Conservation (phyloP, 53 echinoderm and acorn worm species). For the Crossaster papposus region DNA sequence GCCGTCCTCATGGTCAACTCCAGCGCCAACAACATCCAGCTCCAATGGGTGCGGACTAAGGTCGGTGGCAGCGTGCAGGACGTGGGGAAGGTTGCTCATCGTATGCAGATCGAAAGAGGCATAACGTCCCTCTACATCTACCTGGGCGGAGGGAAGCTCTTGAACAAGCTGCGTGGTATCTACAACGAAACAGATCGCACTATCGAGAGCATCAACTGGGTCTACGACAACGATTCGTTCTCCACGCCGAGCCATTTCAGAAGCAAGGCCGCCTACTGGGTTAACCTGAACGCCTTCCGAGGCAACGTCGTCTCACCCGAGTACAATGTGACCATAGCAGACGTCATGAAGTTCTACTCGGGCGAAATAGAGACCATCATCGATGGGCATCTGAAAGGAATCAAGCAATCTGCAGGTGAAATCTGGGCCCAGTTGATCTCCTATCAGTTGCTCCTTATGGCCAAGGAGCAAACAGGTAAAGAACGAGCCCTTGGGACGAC, state of each 20-base stretch:
- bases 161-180: not conserved
- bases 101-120: slow-evolving; percentile 80
- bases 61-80: slow-evolving; percentile 55
- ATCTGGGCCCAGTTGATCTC: slow-evolving; percentile 41
- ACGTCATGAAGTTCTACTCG: slow-evolving; percentile 55
- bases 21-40: not conserved
- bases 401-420: slow-evolving; percentile 1
- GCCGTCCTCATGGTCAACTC: slow-evolving; percentile 35
- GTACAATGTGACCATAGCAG: slow-evolving; percentile 1
- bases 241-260: slow-evolving; percentile 6
- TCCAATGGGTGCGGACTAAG: slow-evolving; percentile 9
- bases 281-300: slow-evolving; percentile 21
- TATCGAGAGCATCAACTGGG: slow-evolving; percentile 10
- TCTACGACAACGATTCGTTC: not conserved
- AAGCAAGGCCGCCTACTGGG: slow-evolving; percentile 30
- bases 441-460: slow-evolving; percentile 48
- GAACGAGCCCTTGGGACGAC: slow-evolving; percentile 55
- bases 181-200: slow-evolving; percentile 14
- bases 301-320: not conserved
- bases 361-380: slow-evolving; percentile 53
- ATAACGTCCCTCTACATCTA: slow-evolving; percentile 56
- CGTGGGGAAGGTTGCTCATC: slow-evolving; percentile 72
- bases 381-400: slow-evolving; percentile 18
- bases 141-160: not conserved
- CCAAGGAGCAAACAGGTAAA: slow-evolving; percentile 63